Base-by-base conservation (phyloP, 2,888 invertebrate species). In the Ophioninae sp. region DNA sequence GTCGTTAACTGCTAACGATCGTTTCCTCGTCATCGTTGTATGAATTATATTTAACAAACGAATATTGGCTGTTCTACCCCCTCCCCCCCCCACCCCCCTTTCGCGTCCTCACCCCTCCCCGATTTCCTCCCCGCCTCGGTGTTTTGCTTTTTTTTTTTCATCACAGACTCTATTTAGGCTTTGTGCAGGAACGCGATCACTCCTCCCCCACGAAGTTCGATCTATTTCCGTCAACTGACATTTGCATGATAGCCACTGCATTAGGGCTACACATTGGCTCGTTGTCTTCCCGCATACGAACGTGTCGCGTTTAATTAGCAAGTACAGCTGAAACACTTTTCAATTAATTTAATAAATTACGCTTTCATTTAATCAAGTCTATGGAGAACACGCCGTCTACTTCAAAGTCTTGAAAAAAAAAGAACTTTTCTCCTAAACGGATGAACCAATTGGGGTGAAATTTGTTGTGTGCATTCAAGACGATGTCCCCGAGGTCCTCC, bases 1-100 rank as follows among this genome's bases (percentile, higher is more conserved):
- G 82, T 82, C 82, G 82, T 82, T 79, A 79, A 82, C 82, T 51
- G 82, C 79, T 82, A 82, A 82, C 82, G 79, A 82, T 82, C 82
- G 74, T 75, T 73, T 56, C 74, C 64, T 71, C 79, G 79, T 79
- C 69, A 51, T 79, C 69, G 74, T 59, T 71, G 17, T 82, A 79
- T 65, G 71, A 51, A 74, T 64, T 82, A 78, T 51, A 41, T 51
- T 59, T 74, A 68, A 58, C 69, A 63, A 37, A 63, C 59, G 13
- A 23, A 58, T 22, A 23, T 73, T 61, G n/a, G 7, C 23, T 39
- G 3, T 13, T 5, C 17, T 3, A 3, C 51, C 51, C 51, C 17
- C 6, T 13, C 17, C 17, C 0, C 17, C 51, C 51, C 51, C 17
- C 6, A 0, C 51, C 17, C 10, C 13, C 7, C 39, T 39, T 41